Evolutionary conservation across 2,888 invertebrate species (phyloP).

Genomic region (Ochropacha duplaris): DNA sequence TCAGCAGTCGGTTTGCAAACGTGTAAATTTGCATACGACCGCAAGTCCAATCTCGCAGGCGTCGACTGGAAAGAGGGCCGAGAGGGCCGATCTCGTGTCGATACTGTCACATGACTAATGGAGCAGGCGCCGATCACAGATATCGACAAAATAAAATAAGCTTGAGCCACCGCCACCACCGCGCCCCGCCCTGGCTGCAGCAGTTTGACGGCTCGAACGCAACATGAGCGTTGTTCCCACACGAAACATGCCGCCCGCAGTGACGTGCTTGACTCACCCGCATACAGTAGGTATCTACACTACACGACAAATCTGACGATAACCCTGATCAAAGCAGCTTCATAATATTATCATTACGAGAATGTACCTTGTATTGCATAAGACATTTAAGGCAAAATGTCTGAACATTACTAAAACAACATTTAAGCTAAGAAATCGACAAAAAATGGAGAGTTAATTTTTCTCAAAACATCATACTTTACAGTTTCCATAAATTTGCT

Average conservation of each 20-base stretch:
- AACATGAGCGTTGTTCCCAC: slow-evolving; percentile 7
- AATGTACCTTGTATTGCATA: background rate
- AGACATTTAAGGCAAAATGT: background rate
- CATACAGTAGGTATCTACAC: no score
- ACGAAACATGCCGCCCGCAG: background rate
- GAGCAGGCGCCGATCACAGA: slow-evolving; percentile 80
- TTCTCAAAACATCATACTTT: background rate
- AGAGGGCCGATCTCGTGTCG: slow-evolving; percentile 75
- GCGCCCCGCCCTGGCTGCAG: slow-evolving; percentile 23
- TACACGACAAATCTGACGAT: background rate
- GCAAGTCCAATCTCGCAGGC: slow-evolving; percentile 60
- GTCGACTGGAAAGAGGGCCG: slow-evolving; percentile 67
- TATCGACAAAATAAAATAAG: slow-evolving; percentile 78
- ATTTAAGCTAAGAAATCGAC: no score
- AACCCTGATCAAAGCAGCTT: background rate
- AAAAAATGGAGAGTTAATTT: no score
- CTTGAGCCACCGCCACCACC: slow-evolving; percentile 52
- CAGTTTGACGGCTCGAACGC: slow-evolving; percentile 14
- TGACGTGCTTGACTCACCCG: background rate
- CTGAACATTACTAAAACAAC: no score
- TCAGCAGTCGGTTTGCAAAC: slow-evolving; percentile 65
- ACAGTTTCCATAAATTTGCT: background rate
- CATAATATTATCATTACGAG: background rate
- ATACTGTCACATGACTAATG: slow-evolving; percentile 83
- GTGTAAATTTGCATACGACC: slow-evolving; percentile 70